Conservation (phyloP, 2,113 vertebrate genomes). For the Myotis brandtii region DNA sequence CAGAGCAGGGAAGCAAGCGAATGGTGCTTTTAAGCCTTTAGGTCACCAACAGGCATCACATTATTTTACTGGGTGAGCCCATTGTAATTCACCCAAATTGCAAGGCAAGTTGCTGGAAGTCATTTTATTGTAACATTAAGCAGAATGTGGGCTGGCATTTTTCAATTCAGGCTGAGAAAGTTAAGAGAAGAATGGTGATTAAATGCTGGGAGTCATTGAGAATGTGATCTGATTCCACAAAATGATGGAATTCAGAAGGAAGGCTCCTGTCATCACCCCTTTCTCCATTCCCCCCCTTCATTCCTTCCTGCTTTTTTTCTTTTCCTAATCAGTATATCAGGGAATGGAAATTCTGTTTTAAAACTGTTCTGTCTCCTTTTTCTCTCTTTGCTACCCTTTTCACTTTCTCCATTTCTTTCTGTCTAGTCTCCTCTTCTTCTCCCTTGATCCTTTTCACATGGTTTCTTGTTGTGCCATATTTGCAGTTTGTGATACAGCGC, state of each 20-base stretch:
- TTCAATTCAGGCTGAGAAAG: constrained; percentile 47
- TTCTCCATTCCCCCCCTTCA: background rate
- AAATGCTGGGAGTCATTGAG: constrained; percentile 6
- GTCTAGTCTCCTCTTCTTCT: background rate
- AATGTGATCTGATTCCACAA: background rate
- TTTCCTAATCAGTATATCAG: background rate
- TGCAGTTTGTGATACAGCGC: background rate
- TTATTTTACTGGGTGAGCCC: constrained; percentile 47
- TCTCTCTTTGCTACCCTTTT: background rate
- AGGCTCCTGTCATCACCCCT: background rate
- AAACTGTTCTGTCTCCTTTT: background rate
- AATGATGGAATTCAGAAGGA: background rate
- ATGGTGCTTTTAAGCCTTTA: background rate
- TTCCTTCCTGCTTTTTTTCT: background rate
- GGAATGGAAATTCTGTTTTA: background rate
- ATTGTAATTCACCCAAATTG: constrained; percentile 58
- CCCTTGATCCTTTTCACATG: background rate
- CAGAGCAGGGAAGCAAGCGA: background rate
- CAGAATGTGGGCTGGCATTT: constrained; percentile 45
- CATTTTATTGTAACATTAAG: constrained; percentile 37
- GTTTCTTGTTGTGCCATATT: background rate
- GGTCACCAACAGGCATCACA: background rate
- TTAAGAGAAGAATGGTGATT: constrained; percentile 41
- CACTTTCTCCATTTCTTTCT: background rate
- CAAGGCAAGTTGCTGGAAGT: constrained; percentile 27